These are phyloP conservation scores for Gobio gobio DNA, from an alignment of 2,113 vertebrate genomes.

Conservation along the genomic window DNA sequence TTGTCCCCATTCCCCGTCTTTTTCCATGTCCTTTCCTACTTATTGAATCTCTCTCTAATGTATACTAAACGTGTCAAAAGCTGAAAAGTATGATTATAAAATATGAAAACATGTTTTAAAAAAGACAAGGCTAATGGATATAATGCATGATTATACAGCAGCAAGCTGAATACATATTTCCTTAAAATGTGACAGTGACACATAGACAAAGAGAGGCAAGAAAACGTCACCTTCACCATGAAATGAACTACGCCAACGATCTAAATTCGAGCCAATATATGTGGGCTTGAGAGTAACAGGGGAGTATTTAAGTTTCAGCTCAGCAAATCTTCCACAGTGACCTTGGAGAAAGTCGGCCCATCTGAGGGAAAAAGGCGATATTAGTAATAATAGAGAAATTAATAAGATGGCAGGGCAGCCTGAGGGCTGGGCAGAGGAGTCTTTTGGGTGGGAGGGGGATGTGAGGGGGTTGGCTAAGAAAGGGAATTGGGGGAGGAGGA, in stretches of 20 bases:
- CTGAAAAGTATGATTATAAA: background rate
- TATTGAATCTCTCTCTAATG: background rate
- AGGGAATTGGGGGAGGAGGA: constrained; percentile 17
- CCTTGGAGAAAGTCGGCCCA: constrained; percentile 75
- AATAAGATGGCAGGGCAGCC: constrained; percentile 72
- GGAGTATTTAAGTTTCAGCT: constrained; percentile 53
- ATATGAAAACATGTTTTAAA: background rate
- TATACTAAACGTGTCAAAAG: background rate
- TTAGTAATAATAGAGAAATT: constrained; percentile 79
- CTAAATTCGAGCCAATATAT: background rate
- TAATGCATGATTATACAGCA: background rate
- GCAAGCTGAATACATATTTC: background rate
- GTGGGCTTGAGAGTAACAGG: constrained; percentile 20
- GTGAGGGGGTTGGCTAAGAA: constrained; percentile 6
- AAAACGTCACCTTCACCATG: background rate
- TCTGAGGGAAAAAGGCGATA: constrained; percentile 69
- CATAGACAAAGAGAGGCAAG: background rate
- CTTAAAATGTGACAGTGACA: background rate
- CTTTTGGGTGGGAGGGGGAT: constrained; percentile 37
- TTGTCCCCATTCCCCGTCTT: background rate
- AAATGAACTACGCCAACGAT: background rate
- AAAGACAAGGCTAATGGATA: background rate
- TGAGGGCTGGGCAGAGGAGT: constrained; percentile 62
- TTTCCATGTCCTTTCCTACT: background rate
- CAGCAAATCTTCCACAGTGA: constrained; percentile 64